phyloP scores from a whole-genome alignment of 2,888 invertebrate genomes.

The Cephus sareptanus region DNA sequence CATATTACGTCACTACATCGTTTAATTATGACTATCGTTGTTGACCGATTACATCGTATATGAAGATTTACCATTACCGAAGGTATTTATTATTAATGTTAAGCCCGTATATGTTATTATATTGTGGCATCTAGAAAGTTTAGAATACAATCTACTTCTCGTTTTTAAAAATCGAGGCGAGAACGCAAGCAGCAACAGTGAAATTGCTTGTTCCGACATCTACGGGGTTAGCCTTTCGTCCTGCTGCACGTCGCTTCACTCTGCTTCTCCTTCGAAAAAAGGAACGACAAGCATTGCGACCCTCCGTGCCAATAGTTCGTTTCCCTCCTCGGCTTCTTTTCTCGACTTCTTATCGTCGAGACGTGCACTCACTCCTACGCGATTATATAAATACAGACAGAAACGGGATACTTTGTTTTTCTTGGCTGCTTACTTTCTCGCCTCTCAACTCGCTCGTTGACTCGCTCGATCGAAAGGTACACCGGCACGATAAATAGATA shows the following conservation, averaged over 20 bases:
- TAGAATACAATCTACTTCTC: constrained; percentile 9
- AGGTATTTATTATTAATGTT: constrained; percentile 10
- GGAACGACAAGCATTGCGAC: background rate
- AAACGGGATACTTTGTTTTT: background rate
- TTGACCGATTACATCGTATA: constrained; percentile 13
- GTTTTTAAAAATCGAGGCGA: constrained; percentile 1
- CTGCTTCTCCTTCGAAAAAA: background rate
- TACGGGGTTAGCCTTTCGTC: background rate
- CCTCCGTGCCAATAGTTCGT: background rate
- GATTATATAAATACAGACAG: background rate
- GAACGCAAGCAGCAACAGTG: constrained; percentile 4
- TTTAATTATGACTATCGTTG: constrained; percentile 10
- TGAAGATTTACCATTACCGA: constrained; percentile 13
- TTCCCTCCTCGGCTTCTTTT: background rate
- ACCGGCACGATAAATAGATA: background rate
- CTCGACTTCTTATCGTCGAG: background rate
- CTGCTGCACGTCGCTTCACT: background rate
- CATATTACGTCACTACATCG: constrained; percentile 3
- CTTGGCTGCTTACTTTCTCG: background rate
- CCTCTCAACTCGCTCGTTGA: background rate
- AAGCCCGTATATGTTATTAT: constrained; percentile 14
- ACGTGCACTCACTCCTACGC: background rate
- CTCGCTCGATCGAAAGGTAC: background rate
- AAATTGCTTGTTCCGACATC: background rate
- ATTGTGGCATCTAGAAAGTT: constrained; percentile 19